Conservation (phyloP, 2,797 vertebrate genomes). For the Falco naumanni region DNA sequence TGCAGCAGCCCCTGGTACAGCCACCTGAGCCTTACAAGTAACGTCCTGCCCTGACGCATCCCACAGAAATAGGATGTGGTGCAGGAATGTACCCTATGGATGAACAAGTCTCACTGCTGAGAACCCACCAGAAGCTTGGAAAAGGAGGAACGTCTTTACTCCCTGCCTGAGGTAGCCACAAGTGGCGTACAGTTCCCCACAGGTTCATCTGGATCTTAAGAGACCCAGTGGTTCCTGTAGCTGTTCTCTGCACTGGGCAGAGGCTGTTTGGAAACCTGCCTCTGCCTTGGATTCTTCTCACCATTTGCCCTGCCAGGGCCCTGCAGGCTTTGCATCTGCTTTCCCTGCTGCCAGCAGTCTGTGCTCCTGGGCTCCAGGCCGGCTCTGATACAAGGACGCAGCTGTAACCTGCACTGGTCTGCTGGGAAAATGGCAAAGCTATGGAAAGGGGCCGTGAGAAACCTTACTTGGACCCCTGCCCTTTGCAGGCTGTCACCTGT, state of each 20-base stretch:
- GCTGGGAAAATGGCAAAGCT: not conserved
- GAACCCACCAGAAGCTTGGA: not conserved
- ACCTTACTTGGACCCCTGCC: not conserved
- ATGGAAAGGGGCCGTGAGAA: not conserved
- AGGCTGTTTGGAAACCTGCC: not conserved
- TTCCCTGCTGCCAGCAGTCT: not conserved
- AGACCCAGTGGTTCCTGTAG: not conserved
- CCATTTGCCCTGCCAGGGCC: not conserved
- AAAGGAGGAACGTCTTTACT: not conserved
- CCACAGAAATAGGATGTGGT: no score
- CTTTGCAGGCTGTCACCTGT: fast-evolving
- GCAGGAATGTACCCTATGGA: not conserved
- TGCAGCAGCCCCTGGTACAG: not conserved
- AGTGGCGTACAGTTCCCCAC: not conserved
- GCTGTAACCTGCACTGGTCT: not conserved
- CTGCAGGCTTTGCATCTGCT: not conserved
- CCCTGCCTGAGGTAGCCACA: not conserved
- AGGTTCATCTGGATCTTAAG: not conserved
- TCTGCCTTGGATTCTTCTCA: not conserved
- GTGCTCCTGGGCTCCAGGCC: not conserved
- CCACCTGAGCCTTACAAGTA: not conserved
- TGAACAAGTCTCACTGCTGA: not conserved
- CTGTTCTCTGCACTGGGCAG: not conserved
- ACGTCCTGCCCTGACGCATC: not conserved
- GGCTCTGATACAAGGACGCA: not conserved